Base-by-base conservation (phyloP, 2,888 invertebrate genomes). In the Drosophila nigricruria region DNA sequence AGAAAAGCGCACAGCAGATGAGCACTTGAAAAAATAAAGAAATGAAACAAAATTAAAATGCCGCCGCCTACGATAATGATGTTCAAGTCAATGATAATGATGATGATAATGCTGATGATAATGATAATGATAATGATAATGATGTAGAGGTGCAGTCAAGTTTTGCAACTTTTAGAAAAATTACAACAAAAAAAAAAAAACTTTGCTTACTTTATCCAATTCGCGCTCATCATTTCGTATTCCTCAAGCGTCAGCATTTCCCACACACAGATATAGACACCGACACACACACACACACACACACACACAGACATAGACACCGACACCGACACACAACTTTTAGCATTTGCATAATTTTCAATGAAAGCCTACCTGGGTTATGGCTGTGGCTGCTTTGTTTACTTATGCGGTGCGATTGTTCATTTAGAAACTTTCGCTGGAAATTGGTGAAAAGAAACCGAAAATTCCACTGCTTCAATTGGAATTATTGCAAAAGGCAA, bases 31-130 rank as follows among this genome's bases (percentile, higher is more conserved):
- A 60, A 53, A 73, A 75, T 74, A 73, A 84, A 79, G 74, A 83
- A 87, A 77, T 74, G 74, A 81, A 74, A 81, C 75, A 70, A 84
- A 74, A 83, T 79, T 68, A 84, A 79, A 87, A 77, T 68, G 62
- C 66, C 59, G 69, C 62, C 56, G 60, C 47, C 40, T 30, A 12
- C 25, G 32, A 66, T 68, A 53, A 38, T 53, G 53, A 53, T 53
- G 38, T 38, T 53, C 1, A 16, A 52, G 34, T 52, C 34, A 32
- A 69, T 61, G 42, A 49, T 58, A 53, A 50, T 50, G 47, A 49
- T 56, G 34, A 50, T 56, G 45, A 54, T 42, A 30, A 36, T 61
- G 58, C n/a, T 23, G 2, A 45, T 23, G 23, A 25, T 42, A 30
- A 43, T 61, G 56, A 20, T 23, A 1, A 53, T 23, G 23, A 38